Base-by-base conservation (phyloP, 2,797 vertebrate species). In the Eleutherodactylus coqui region DNA sequence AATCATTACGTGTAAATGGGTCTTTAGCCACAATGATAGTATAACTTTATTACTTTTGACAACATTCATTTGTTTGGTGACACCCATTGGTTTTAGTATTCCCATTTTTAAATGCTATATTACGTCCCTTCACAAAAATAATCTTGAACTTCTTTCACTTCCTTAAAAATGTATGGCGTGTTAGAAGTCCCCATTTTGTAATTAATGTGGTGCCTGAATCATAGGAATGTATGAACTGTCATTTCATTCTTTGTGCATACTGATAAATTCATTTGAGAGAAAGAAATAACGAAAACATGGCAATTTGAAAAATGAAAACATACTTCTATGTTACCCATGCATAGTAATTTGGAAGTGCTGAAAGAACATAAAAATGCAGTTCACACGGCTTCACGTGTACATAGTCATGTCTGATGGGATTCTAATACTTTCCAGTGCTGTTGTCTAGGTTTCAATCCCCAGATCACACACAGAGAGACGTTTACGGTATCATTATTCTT, bases 381-480 rank as follows among this genome's bases (percentile, higher is more conserved):
- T 53, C 27, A 79, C 24, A 7, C 4, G 6, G 27, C 49, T 24
- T 4, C 75, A 53, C 24, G 32, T 53, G 32, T 14, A 53, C 47
- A 76, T 24, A 76, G 17, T 36, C 36, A 60, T 78, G 53, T 58
- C 53, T 41, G n/a, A 43, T 8, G 53, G 53, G 53, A 27, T 36
- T 58, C 51, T 41, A 21, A 38, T 60, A 43, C 76, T 60, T 79
- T 79, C 53, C 76, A 79, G 36, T n/a, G 4, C 9, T 43, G 55
- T 45, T 41, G 5, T 41, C 36, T 21, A n/a, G 19, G 55, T 34
- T 2, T 36, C 47, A 53, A 17, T 24, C 10, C 24, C 7, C 1
- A n/a, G 21, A 58, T 78, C 21, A 77, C 21, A 38, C 75, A 76
- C 7, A 73, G 1, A 19, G 6, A 41, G 11, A 14, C 14, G 38